Evolutionary conservation across 2,797 vertebrate species (phyloP).

Genomic region (Centropyge bicolor): DNA sequence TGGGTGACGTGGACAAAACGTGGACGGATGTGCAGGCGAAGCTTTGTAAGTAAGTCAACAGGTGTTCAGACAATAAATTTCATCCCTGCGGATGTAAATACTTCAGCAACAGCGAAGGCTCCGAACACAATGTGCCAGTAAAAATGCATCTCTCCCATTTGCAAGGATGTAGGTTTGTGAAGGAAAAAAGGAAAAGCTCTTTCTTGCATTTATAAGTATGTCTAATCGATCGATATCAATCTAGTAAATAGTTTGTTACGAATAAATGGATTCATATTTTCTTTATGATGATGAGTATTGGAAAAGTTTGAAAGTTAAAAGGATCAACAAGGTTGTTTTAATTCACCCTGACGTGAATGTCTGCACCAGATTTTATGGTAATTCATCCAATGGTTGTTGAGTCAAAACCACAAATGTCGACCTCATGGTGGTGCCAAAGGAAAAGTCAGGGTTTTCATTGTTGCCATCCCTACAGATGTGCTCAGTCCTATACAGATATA

Average conservation of each 20-base stretch:
- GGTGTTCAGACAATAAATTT: slow-evolving; percentile 65
- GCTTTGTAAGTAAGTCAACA: slow-evolving; percentile 69
- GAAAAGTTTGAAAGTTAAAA: too few relatives aligned
- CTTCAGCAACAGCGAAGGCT: slow-evolving; percentile 39
- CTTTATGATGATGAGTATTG: too few relatives aligned
- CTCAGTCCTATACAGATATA: too few relatives aligned
- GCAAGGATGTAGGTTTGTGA: neutral
- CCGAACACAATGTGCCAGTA: slow-evolving; percentile 17
- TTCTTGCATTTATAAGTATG: slow-evolving; percentile 1
- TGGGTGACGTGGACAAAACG: slow-evolving; percentile 14
- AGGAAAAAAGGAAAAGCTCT: neutral
- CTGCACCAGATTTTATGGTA: neutral
- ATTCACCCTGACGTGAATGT: too few relatives aligned
- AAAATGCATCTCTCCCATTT: slow-evolving; percentile 23
- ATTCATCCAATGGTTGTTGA: neutral
- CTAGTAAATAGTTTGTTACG: too few relatives aligned
- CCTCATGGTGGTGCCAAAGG: too few relatives aligned
- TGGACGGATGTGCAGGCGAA: slow-evolving; percentile 29
- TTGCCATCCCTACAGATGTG: neutral
- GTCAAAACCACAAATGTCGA: neutral
- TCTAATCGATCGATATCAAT: too few relatives aligned
- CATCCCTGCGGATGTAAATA: slow-evolving; percentile 26
- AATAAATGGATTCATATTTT: too few relatives aligned
- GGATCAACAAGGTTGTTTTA: too few relatives aligned
- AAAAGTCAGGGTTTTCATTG: neutral